phyloP scores from a whole-genome alignment of 2,888 invertebrate genomes.

The Thera obeliscata region DNA sequence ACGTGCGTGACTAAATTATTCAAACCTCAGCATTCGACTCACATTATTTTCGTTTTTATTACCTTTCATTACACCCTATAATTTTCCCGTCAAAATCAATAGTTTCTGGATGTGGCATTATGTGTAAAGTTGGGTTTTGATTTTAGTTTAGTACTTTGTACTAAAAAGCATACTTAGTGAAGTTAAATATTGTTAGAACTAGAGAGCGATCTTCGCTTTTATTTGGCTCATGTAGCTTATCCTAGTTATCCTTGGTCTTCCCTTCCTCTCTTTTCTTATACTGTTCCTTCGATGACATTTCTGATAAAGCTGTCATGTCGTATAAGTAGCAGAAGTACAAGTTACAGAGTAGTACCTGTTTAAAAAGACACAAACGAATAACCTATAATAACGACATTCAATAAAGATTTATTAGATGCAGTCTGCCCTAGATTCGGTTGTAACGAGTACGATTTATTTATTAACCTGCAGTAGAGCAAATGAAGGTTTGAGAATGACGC shows the following conservation, averaged over 20 bases:
- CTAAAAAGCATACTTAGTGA: no score
- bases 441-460: slow-evolving; percentile 12
- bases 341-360: slow-evolving; percentile 42
- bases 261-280: no score
- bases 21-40: not conserved
- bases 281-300: no score
- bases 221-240: no score
- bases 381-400: slow-evolving; percentile 20
- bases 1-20: slow-evolving; percentile 9
- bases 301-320: no score
- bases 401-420: slow-evolving; percentile 23
- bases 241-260: no score
- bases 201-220: no score
- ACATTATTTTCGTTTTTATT: slow-evolving; percentile 18
- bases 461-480: slow-evolving; percentile 17
- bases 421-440: slow-evolving; percentile 30
- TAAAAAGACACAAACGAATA: slow-evolving; percentile 37
- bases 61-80: slow-evolving; percentile 18
- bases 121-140: slow-evolving; percentile 21
- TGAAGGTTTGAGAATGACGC: not conserved
- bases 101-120: slow-evolving; percentile 19
- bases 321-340: not conserved
- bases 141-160: slow-evolving; percentile 4
- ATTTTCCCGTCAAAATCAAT: slow-evolving; percentile 20
- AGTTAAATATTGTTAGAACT: no score